A percentile compares a stretch with the other conserved stretches of the same genome.
Conservation (phyloP, 2,113 vertebrate species). For the Nycticebus coucang region DNA sequence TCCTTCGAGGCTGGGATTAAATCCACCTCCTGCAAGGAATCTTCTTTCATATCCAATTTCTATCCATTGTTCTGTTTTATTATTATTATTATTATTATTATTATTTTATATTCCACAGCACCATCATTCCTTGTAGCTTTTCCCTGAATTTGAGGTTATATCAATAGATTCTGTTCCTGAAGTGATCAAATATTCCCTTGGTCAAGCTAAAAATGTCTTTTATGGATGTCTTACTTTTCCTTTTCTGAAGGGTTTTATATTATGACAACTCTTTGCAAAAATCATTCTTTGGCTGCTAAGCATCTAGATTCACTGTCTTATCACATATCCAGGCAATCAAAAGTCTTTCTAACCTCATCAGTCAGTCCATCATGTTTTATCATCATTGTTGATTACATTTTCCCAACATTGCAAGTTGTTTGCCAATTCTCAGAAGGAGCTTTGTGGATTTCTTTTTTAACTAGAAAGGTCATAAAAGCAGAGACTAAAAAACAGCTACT, state of each 20-base stretch:
- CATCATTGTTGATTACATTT: neutral
- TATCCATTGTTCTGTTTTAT: neutral
- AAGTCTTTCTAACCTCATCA: slow-evolving; percentile 24
- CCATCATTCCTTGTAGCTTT: neutral
- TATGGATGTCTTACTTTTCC: neutral
- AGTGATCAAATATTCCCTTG: slow-evolving; percentile 30
- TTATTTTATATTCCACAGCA: neutral
- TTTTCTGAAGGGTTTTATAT: slow-evolving; percentile 5
- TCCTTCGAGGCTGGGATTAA: neutral
- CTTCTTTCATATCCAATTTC: neutral
- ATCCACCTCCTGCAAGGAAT: neutral
- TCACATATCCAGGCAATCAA: neutral
- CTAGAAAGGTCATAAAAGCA: neutral
- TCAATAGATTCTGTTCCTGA: neutral
- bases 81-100: too few species aligned
- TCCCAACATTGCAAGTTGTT: neutral
- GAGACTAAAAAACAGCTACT: neutral
- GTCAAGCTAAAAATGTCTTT: slow-evolving; percentile 7
- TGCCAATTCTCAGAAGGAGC: neutral
- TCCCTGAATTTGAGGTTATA: neutral
- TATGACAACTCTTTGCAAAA: neutral
- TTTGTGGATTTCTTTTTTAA: neutral
- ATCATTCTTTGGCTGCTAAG: neutral
- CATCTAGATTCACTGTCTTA: neutral
- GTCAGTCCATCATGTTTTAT: neutral